Evolutionary conservation across 1,140 invertebrate species (phyloP).

Genomic region (Euschistus heros): DNA sequence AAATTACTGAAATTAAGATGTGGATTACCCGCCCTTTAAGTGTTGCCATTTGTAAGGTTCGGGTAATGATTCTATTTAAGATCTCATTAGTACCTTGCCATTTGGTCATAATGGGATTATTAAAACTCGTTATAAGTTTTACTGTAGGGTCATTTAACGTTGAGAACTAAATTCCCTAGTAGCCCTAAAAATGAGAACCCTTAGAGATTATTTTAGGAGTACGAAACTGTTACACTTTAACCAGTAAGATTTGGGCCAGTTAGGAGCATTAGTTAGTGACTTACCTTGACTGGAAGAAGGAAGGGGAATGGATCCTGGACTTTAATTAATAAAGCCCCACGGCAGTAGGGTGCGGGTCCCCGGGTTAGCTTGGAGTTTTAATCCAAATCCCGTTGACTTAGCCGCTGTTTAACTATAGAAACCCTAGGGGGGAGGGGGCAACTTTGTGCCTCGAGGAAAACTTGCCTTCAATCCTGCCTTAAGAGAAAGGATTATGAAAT

Average conservation of each 20-base stretch:
- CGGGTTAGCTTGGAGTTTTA: not conserved
- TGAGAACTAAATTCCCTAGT: no score
- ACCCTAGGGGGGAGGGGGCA: conserved; percentile 1
- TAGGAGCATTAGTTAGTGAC: conserved; percentile 3
- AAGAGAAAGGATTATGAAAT: conserved; percentile 8
- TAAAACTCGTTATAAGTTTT: no score
- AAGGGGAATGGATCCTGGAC: not conserved
- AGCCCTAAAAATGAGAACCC: no score
- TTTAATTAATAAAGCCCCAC: conserved; percentile 16
- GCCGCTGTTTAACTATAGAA: conserved; percentile 9
- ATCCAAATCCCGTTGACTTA: conserved; percentile 13
- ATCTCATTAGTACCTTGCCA: no score
- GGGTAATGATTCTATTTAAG: no score
- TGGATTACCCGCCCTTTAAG: no score
- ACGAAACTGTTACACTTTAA: no score
- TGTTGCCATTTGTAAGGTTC: no score
- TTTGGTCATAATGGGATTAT: no score
- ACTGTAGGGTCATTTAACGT: no score
- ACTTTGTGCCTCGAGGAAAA: not conserved
- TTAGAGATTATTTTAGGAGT: no score
- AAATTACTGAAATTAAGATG: no score
- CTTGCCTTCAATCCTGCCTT: not conserved
- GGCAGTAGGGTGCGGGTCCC: not conserved
- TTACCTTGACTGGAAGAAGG: not conserved
- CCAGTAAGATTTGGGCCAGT: not conserved